Conservation (phyloP, 2,113 vertebrate genomes). For the Syngnathus scovelli region DNA sequence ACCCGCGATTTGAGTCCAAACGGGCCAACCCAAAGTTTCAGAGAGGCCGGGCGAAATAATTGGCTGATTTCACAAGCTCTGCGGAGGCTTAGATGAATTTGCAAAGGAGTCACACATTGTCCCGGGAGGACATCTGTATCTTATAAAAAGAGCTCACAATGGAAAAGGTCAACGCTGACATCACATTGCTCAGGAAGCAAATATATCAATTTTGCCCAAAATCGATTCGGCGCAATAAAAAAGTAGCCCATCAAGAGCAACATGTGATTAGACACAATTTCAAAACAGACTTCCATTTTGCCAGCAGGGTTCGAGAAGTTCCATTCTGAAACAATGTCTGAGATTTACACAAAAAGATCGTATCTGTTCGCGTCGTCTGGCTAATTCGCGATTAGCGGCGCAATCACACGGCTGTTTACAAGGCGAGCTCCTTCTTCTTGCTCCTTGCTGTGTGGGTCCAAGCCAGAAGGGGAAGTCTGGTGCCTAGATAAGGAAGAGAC, state of each 20-base stretch:
- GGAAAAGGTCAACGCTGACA: slow-evolving; percentile 57
- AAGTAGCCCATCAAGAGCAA: background rate
- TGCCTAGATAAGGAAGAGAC: slow-evolving; percentile 56
- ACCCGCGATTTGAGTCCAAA: slow-evolving; percentile 13
- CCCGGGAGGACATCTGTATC: slow-evolving; percentile 47
- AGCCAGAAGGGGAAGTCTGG: slow-evolving; percentile 57
- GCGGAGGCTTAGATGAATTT: slow-evolving; percentile 50
- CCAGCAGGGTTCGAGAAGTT: slow-evolving; percentile 32
- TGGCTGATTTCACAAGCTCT: slow-evolving; percentile 33
- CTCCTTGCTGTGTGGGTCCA: slow-evolving; percentile 19
- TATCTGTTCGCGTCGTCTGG: slow-evolving; percentile 31
- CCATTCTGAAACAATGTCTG: slow-evolving; percentile 34
- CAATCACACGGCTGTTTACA: slow-evolving; percentile 33
- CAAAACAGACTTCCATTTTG: background rate
- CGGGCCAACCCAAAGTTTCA: slow-evolving; percentile 13
- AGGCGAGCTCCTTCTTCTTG: slow-evolving; percentile 19
- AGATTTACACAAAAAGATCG: slow-evolving; percentile 49
- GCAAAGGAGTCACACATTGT: slow-evolving; percentile 43
- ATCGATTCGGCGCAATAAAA: slow-evolving; percentile 38
- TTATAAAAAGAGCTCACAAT: slow-evolving; percentile 25
- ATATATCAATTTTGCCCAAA: slow-evolving; percentile 41
- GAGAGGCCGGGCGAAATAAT: slow-evolving; percentile 46
- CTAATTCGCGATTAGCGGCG: slow-evolving; percentile 2
- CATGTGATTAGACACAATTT: background rate
- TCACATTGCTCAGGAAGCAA: slow-evolving; percentile 49